phyloP scores from a whole-genome alignment of 2,888 invertebrate species.

The Drosophila imparisetae region DNA sequence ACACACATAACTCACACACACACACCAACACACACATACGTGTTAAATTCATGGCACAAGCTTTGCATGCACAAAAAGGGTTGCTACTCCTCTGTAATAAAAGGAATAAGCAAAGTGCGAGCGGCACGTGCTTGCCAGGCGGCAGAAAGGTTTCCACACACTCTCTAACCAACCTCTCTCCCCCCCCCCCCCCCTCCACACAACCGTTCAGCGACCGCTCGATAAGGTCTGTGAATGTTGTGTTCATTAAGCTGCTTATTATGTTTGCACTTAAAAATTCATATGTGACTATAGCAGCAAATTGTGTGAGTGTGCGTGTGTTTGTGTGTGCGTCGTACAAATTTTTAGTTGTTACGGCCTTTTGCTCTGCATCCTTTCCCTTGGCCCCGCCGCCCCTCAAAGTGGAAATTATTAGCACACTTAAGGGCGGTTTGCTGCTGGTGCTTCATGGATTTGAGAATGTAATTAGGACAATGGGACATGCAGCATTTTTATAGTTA shows the following conservation, averaged over 20 bases:
- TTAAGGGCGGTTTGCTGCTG: conserved; percentile 48
- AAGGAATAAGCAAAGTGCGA: conserved; percentile 43
- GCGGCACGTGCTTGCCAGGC: conserved; percentile 51
- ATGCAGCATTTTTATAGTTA: conserved; percentile 51
- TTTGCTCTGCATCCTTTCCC: neutral
- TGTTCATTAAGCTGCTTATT: conserved; percentile 80
- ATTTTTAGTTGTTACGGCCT: conserved; percentile 44
- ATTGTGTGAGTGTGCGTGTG: conserved; percentile 23
- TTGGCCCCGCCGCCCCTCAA: conserved; percentile 25
- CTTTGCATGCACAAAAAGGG: conserved; percentile 69
- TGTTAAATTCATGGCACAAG: conserved; percentile 69
- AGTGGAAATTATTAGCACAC: conserved; percentile 72
- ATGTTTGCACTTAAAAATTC: conserved; percentile 80
- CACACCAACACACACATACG: conserved; percentile 19
- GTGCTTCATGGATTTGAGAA: conserved; percentile 52
- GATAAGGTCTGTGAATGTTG: conserved; percentile 37
- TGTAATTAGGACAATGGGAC: conserved; percentile 52
- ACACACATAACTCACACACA: conserved; percentile 1
- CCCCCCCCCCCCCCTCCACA: neutral
- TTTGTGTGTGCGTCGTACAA: conserved; percentile 24
- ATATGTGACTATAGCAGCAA: conserved; percentile 74
- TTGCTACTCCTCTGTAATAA: conserved; percentile 30
- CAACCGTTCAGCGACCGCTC: neutral
- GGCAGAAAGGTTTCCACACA: conserved; percentile 8
- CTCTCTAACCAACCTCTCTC: neutral